phyloP scores from a whole-genome alignment of 2,113 vertebrate genomes.

The Vicugna pacos region DNA sequence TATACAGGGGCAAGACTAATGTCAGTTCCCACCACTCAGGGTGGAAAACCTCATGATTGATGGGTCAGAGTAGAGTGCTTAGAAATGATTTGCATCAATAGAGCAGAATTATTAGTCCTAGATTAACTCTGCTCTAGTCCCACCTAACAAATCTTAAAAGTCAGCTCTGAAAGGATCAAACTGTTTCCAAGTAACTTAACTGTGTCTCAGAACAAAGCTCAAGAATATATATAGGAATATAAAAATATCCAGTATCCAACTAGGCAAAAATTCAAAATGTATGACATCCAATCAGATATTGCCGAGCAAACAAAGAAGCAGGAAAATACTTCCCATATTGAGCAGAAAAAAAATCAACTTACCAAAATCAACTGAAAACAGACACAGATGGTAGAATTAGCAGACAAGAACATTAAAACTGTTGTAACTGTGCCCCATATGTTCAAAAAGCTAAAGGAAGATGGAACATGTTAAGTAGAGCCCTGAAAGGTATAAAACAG shows the following conservation, averaged over 20 bases:
- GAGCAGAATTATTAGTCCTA: constrained; percentile 11
- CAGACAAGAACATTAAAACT: constrained; percentile 50
- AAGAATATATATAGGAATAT: background rate
- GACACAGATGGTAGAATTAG: constrained; percentile 32
- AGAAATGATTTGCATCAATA: background rate
- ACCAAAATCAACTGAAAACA: constrained; percentile 42
- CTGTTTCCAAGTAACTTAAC: background rate
- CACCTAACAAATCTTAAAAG: background rate
- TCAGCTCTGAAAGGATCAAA: background rate
- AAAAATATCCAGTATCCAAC: constrained; percentile 38
- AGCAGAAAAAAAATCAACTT: constrained; percentile 11
- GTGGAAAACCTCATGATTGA: background rate
- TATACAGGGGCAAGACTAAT: background rate
- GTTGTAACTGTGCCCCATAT: background rate
- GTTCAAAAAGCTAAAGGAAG: background rate
- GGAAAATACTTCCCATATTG: background rate
- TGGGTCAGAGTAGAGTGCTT: background rate
- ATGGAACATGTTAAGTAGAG: constrained; percentile 9
- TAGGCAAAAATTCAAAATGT: constrained; percentile 9
- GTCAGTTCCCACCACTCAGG: background rate
- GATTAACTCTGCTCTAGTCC: background rate
- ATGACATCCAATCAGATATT: constrained; percentile 33
- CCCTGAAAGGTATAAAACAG: constrained; percentile 23
- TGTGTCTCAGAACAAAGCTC: constrained; percentile 47
- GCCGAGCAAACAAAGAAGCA: background rate